Conservation (phyloP, 2,888 invertebrate genomes). For the Tetragonisca angustula region DNA sequence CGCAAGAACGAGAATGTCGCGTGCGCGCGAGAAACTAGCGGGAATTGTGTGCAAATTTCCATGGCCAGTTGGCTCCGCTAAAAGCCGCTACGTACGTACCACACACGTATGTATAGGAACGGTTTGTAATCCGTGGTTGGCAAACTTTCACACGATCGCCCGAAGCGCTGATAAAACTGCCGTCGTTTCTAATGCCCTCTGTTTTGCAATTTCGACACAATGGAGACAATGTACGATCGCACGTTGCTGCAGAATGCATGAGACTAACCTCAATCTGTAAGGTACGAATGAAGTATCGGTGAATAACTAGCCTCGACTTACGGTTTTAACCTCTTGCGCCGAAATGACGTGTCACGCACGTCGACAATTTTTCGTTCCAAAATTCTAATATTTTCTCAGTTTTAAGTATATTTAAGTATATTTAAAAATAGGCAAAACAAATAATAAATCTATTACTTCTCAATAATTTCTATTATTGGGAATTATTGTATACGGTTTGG, state of each 20-base stretch:
- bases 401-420: too few relatives aligned
- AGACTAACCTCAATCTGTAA: background rate
- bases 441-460: too few relatives aligned
- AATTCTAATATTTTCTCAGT: too few relatives aligned
- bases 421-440: too few relatives aligned
- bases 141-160: constrained; percentile 41
- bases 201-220: constrained; percentile 15
- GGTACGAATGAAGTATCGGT: background rate
- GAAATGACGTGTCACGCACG: too few relatives aligned
- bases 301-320: background rate
- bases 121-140: constrained; percentile 22
- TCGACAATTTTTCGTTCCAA: too few relatives aligned
- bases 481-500: too few relatives aligned
- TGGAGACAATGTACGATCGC: background rate
- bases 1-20: constrained; percentile 32
- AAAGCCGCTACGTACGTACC: background rate
- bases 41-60: constrained; percentile 41
- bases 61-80: constrained; percentile 34
- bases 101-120: too few relatives aligned
- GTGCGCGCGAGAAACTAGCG: constrained; percentile 10
- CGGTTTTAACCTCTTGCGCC: too few relatives aligned
- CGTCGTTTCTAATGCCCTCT: background rate
- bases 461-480: too few relatives aligned
- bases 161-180: constrained; percentile 15
- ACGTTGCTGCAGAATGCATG: background rate